Conservation (phyloP, 2,888 invertebrate genomes). For the Platycnemis pennipes region DNA sequence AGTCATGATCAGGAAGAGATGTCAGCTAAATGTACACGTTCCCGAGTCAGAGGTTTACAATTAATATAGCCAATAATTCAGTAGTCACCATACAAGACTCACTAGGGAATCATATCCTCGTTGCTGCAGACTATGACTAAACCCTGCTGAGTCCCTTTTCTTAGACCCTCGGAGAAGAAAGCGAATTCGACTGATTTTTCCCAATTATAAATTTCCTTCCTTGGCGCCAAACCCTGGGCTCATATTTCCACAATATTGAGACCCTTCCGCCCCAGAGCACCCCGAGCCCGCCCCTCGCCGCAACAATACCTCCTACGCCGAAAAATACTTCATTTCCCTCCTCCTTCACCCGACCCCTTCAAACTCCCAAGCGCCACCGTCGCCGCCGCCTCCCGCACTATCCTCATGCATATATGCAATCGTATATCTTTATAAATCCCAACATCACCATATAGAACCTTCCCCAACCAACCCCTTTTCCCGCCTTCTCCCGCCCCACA, state of each 20-base stretch:
- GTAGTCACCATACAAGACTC: too few relatives aligned
- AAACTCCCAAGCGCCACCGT: neutral
- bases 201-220: neutral
- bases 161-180: too few relatives aligned
- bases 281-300: neutral
- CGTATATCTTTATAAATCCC: constrained; percentile 68
- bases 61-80: too few relatives aligned
- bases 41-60: too few relatives aligned
- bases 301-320: constrained; percentile 43
- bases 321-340: constrained; percentile 61
- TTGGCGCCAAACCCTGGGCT: neutral
- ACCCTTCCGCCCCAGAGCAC: neutral
- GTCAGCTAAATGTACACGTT: too few relatives aligned
- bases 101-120: too few relatives aligned
- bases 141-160: too few relatives aligned
- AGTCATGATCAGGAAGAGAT: too few relatives aligned
- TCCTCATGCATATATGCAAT: constrained; percentile 66
- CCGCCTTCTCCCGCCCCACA: neutral
- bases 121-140: too few relatives aligned
- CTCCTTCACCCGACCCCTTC: neutral
- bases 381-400: constrained; percentile 34
- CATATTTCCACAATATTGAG: constrained; percentile 14
- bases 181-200: neutral
- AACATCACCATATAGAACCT: constrained; percentile 67
- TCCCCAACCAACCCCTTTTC: constrained; percentile 14